Conservation (phyloP, 2,113 vertebrate genomes). For the Melanocharis versteri region DNA sequence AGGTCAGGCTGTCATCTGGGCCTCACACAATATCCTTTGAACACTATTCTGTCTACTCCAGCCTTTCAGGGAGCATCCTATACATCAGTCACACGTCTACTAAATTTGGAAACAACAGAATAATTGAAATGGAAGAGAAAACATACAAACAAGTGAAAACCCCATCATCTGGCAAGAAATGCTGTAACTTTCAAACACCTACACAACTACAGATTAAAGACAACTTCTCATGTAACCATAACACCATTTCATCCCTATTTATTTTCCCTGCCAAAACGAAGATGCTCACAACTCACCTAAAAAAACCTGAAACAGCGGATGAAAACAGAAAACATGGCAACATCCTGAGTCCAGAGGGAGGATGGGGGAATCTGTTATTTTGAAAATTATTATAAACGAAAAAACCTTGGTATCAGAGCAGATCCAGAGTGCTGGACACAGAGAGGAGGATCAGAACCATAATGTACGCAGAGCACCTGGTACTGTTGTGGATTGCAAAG, state of each 20-base stretch:
- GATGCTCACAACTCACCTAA: not conserved
- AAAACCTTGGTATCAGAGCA: not conserved
- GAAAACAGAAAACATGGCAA: not conserved
- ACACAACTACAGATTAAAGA: not conserved
- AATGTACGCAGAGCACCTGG: fast-evolving
- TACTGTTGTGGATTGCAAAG: not conserved
- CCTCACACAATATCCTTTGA: not conserved
- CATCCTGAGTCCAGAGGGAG: not conserved
- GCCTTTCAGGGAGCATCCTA: not conserved
- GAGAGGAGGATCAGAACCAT: not conserved
- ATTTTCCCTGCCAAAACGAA: not conserved
- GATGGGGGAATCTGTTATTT: not conserved
- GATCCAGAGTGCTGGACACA: not conserved
- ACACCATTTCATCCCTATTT: not conserved
- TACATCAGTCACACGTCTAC: not conserved
- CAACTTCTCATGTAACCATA: not conserved
- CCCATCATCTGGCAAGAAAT: not conserved
- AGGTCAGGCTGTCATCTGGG: not conserved
- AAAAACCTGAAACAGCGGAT: not conserved
- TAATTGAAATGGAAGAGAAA: not conserved
- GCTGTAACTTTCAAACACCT: not conserved
- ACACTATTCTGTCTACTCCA: not conserved
- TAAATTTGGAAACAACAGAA: not conserved
- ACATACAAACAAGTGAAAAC: fast-evolving
- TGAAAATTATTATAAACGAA: not conserved